Conservation (phyloP, 2,888 invertebrate genomes). For the Heliconius aoede region DNA sequence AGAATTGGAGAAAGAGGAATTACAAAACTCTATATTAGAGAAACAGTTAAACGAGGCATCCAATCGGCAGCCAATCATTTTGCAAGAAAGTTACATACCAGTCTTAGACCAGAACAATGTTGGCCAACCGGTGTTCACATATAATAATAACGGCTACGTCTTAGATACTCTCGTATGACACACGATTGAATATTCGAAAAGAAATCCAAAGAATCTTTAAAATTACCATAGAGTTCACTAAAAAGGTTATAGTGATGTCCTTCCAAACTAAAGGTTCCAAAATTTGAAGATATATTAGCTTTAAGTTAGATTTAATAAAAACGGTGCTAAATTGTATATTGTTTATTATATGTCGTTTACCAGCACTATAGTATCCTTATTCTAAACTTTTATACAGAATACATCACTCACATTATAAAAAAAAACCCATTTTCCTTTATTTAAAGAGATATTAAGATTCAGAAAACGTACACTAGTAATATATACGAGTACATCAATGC, state of each 20-base stretch:
- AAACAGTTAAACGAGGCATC: conserved; percentile 75
- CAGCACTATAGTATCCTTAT: not conserved
- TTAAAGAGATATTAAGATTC: too few species aligned
- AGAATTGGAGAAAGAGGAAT: conserved; percentile 80
- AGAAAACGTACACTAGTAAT: too few species aligned
- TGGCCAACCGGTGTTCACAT: conserved; percentile 52
- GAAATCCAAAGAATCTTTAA: conserved; percentile 63
- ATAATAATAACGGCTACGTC: conserved; percentile 63
- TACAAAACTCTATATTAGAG: conserved; percentile 79
- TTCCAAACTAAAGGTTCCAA: conserved; percentile 53
- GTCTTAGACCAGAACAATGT: conserved; percentile 67
- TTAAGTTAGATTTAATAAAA: conserved; percentile 43
- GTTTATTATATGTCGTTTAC: not conserved
- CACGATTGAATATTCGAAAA: conserved; percentile 51
- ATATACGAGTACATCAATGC: too few species aligned
- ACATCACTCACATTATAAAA: not conserved
- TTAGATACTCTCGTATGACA: conserved; percentile 80
- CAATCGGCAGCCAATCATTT: conserved; percentile 74
- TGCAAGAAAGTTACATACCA: conserved; percentile 78
- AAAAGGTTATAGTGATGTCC: conserved; percentile 48
- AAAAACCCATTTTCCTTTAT: not conserved
- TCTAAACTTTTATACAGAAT: not conserved
- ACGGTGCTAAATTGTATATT: conserved; percentile 55
- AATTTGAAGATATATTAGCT: conserved; percentile 46
- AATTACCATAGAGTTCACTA: conserved; percentile 58